Conservation (phyloP, 2,113 vertebrate genomes). For the Antechinus stuartii region DNA sequence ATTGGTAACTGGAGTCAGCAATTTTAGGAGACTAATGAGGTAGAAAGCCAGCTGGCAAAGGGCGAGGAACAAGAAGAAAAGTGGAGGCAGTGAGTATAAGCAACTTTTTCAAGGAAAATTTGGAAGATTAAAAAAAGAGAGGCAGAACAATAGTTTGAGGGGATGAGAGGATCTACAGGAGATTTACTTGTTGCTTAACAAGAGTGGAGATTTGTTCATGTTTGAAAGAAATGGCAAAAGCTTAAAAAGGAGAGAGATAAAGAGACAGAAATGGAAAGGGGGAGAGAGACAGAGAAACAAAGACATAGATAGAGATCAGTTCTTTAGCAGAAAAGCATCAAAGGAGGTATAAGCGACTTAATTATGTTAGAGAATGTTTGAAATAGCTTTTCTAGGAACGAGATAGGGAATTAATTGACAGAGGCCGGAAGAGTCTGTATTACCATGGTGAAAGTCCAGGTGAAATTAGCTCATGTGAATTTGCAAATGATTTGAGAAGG, state of each 20-base stretch:
- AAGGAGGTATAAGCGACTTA: background rate
- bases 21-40: background rate
- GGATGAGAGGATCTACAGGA: background rate
- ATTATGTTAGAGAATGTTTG: background rate
- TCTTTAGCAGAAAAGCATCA: background rate
- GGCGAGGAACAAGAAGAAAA: background rate
- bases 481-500: background rate
- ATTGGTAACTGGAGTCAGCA: background rate
- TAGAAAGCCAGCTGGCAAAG: background rate
- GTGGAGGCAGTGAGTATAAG: background rate
- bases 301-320: background rate
- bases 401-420: background rate
- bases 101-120: background rate
- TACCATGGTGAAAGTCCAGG: background rate
- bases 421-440: too few relatives aligned
- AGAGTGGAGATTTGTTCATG: background rate
- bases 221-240: background rate
- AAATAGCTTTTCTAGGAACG: background rate
- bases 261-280: too few relatives aligned
- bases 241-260: background rate
- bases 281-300: background rate
- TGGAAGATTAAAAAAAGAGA: background rate
- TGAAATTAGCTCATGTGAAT: background rate
- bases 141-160: background rate
- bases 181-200: background rate